Conservation (phyloP, 2,113 vertebrate genomes). For the Peromyscus leucopus region DNA sequence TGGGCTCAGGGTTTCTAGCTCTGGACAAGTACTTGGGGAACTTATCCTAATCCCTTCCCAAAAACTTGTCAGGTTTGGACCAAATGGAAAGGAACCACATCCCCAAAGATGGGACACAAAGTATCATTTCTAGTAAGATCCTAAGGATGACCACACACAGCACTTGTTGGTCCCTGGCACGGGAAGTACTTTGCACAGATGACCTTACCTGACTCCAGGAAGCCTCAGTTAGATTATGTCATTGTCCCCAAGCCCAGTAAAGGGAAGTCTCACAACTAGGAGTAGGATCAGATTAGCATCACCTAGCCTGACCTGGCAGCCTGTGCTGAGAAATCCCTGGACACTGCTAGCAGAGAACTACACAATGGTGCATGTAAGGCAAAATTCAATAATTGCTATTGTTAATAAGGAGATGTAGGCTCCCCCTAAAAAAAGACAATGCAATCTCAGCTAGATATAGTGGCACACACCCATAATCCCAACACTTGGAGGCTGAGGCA, state of each 20-base stretch:
- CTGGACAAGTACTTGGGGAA: not conserved
- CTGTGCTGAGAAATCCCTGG: not conserved
- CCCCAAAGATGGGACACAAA: not conserved
- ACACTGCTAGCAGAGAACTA: fast-evolving
- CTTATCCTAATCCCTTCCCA: not conserved
- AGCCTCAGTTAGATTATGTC: not conserved
- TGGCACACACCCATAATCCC: not conserved
- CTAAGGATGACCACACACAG: not conserved
- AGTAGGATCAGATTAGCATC: not conserved
- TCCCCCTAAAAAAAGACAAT: not conserved
- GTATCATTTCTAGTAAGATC: not conserved
- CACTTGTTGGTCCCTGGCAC: not conserved
- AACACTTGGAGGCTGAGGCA: not conserved
- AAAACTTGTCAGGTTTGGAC: not conserved
- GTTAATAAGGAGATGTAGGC: not conserved
- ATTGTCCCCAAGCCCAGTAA: fast-evolving
- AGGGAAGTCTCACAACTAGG: not conserved
- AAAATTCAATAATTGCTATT: not conserved
- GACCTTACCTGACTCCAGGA: not conserved
- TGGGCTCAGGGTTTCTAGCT: fast-evolving
- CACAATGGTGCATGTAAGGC: not conserved
- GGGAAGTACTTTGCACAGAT: not conserved
- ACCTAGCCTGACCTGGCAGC: not conserved
- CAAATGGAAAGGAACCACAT: not conserved
- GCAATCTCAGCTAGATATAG: not conserved